These are phyloP conservation scores for Micromys minutus DNA, from an alignment of 2,113 vertebrate genomes.

Conservation along the genomic window DNA sequence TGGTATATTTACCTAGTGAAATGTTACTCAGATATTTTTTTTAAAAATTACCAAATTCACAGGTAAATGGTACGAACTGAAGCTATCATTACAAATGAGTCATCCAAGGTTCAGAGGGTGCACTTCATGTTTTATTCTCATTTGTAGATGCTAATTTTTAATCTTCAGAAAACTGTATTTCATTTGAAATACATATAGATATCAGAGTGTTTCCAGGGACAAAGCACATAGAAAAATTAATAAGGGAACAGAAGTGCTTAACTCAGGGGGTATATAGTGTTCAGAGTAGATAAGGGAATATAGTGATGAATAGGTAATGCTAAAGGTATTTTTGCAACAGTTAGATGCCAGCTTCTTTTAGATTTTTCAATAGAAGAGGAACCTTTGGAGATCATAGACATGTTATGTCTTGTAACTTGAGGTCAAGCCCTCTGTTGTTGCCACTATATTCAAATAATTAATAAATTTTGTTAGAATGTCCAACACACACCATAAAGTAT, in stretches of 20 bases:
- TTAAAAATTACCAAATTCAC: background rate
- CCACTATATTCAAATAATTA: background rate
- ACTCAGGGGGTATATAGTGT: fast-evolving
- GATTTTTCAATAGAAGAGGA: background rate
- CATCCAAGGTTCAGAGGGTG: background rate
- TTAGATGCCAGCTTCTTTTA: background rate
- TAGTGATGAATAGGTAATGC: background rate
- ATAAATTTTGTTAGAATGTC: background rate
- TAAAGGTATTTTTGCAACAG: background rate
- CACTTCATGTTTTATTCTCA: background rate
- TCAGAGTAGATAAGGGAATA: background rate
- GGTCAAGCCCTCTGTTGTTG: background rate
- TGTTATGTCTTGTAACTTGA: background rate
- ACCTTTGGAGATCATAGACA: background rate
- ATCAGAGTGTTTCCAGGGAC: too few species aligned
- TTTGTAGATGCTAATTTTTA: background rate
- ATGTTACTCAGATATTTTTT: background rate
- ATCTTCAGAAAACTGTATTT: too few species aligned
- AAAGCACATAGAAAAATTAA: background rate
- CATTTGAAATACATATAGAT: background rate
- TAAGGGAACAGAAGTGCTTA: background rate
- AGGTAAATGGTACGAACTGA: background rate
- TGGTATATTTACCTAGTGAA: background rate
- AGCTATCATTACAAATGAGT: background rate
- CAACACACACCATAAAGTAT: background rate